Percentiles rank a stretch among this genome's conserved stretches.
phyloP scores from a whole-genome alignment of 2,888 invertebrate genomes.

The Opisthograptis luteolata region DNA sequence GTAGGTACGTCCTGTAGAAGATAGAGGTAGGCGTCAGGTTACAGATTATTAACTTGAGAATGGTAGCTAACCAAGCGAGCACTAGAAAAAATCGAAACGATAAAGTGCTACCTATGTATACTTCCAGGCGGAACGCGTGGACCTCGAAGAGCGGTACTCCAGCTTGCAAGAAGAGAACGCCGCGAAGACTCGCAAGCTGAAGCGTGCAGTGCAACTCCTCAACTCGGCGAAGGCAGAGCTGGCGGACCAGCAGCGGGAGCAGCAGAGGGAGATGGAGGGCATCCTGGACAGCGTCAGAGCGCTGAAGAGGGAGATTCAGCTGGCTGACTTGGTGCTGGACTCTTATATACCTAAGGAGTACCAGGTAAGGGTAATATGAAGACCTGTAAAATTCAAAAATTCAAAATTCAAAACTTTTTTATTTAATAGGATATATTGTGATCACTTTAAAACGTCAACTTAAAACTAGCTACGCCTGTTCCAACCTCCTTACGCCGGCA shows the following conservation, averaged over 20 bases:
- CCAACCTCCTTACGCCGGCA: too few relatives aligned
- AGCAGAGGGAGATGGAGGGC: conserved; percentile 98
- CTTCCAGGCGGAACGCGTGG: conserved; percentile 90
- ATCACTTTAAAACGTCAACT: too few relatives aligned
- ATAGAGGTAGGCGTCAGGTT: too few relatives aligned
- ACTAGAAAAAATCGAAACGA: too few relatives aligned
- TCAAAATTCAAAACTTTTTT: too few relatives aligned
- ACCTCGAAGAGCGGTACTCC: conserved; percentile 97
- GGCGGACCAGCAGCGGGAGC: conserved; percentile 95
- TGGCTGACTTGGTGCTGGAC: conserved; percentile 95
- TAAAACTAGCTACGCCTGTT: too few relatives aligned
- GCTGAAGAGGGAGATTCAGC: conserved; percentile 94
- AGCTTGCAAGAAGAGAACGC: conserved; percentile 94
- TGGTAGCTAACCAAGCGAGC: too few relatives aligned
- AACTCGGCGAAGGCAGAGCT: conserved; percentile 94
- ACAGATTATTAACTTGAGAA: too few relatives aligned
- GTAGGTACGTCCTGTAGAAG: neutral
- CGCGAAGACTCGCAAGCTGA: conserved; percentile 91
- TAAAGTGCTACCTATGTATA: neutral
- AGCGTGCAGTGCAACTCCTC: conserved; percentile 60
- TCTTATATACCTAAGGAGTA: conserved; percentile 97
- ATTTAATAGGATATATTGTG: too few relatives aligned
- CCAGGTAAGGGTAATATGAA: conserved; percentile 82
- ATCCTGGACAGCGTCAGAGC: conserved; percentile 96
- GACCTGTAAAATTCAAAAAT: too few relatives aligned